Evolutionary conservation across 1,140 invertebrate genomes (phyloP).

Genomic region (Caenorhabditis briggsae): DNA sequence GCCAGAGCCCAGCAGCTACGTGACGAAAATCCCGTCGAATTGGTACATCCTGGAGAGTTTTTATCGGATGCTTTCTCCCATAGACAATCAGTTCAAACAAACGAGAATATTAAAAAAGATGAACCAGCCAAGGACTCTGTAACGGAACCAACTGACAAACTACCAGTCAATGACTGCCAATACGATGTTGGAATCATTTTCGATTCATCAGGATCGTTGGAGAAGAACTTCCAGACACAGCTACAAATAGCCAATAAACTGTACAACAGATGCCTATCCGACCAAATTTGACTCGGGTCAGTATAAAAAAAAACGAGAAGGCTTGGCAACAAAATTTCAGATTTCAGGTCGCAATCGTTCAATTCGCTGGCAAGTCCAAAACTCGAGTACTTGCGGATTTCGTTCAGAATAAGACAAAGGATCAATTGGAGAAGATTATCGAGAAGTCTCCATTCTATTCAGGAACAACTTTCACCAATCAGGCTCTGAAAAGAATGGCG

Average conservation of each 20-base stretch:
- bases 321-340: background rate
- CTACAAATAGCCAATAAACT: background rate
- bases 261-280: conserved; percentile 11
- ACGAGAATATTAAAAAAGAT: background rate
- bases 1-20: background rate
- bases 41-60: background rate
- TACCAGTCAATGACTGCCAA: conserved; percentile 7
- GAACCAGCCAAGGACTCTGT: background rate
- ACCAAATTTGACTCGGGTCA: conserved; percentile 1
- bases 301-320: background rate
- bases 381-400: background rate
- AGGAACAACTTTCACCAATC: conserved; percentile 52
- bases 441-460: background rate
- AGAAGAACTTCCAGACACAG: conserved; percentile 51
- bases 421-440: background rate
- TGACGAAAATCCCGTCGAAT: background rate
- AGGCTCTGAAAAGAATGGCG: conserved; percentile 15
- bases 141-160: background rate
- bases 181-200: conserved; percentile 54
- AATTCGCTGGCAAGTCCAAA: conserved; percentile 37
- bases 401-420: background rate
- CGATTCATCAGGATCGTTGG: conserved; percentile 48
- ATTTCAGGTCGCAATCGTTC: conserved; percentile 27
- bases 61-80: background rate
- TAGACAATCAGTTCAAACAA: background rate